Evolutionary conservation across 2,113 vertebrate genomes (phyloP).

Genomic region (Barnardius zonarius): DNA sequence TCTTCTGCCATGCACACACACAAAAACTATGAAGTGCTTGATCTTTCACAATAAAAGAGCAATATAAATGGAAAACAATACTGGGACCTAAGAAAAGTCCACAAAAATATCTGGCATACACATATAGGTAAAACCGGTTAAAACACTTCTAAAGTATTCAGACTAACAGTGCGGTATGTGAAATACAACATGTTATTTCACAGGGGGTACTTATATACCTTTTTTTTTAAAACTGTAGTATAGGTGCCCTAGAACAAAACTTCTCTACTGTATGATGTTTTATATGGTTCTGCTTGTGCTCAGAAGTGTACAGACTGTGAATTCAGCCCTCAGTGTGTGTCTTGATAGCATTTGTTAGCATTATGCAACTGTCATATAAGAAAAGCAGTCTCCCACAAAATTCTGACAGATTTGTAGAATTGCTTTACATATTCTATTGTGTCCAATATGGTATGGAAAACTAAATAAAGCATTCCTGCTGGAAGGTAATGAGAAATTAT

Average conservation of each 20-base stretch:
- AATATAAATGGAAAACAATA: not conserved
- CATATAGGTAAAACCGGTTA: not conserved
- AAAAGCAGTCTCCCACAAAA: not conserved
- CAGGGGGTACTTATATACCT: not conserved
- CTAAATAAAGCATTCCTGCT: not conserved
- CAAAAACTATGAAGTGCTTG: not conserved
- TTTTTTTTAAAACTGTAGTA: not conserved
- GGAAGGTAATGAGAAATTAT: not conserved
- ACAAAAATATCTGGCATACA: not conserved
- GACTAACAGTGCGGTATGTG: not conserved
- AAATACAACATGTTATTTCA: not conserved
- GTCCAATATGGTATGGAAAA: not conserved
- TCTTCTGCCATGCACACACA: not conserved
- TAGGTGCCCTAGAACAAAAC: not conserved
- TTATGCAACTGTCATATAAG: not conserved
- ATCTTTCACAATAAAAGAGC: not conserved
- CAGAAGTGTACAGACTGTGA: not conserved
- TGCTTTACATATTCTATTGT: not conserved
- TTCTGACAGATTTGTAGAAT: not conserved
- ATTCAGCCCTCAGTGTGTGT: not conserved
- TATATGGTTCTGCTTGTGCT: not conserved
- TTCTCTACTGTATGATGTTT: not conserved
- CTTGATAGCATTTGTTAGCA: not conserved
- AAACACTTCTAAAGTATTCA: not conserved
- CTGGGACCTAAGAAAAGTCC: not conserved